Percentiles rank a stretch among this genome's conserved stretches.
Conservation (phyloP, 2,797 vertebrate genomes). For the Melanotaenia trifasciata region DNA sequence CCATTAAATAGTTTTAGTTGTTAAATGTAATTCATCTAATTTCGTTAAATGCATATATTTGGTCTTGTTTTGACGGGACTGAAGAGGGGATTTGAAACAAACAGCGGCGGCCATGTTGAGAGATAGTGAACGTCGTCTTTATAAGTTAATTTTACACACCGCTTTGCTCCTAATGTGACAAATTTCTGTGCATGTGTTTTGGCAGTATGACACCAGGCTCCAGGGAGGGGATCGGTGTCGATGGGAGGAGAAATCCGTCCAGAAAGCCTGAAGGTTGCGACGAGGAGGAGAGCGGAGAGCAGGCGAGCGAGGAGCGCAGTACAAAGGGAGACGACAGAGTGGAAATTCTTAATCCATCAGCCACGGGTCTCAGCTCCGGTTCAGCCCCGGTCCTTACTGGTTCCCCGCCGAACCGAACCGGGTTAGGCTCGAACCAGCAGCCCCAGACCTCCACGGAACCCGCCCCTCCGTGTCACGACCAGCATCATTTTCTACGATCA, state of each 20-base stretch:
- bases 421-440: conserved; percentile 64
- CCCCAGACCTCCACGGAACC: conserved; percentile 70
- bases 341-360: conserved; percentile 85
- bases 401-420: conserved; percentile 76
- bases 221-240: conserved; percentile 90
- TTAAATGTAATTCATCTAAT: conserved; percentile 34
- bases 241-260: conserved; percentile 90
- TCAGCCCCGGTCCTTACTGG: conserved; percentile 78
- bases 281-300: conserved; percentile 89
- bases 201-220: conserved; percentile 97
- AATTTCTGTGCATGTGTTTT: conserved; percentile 67
- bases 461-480: conserved; percentile 89
- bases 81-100: conserved; percentile 97
- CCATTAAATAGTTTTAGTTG: conserved; percentile 18
- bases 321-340: conserved; percentile 93
- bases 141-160: conserved; percentile 84
- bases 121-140: conserved; percentile 87
- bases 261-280: conserved; percentile 92
- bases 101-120: conserved; percentile 99
- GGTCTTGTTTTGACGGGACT: conserved; percentile 91
- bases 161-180: conserved; percentile 70
- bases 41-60: conserved; percentile 68
- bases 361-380: conserved; percentile 77
- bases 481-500: conserved; percentile 99
- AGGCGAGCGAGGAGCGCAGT: conserved; percentile 91